Percentiles rank a stretch among this genome's conserved stretches.
These are phyloP conservation scores for Pandemis cinnamomeana DNA, from an alignment of 2,888 invertebrate genomes.

Conservation along the genomic window DNA sequence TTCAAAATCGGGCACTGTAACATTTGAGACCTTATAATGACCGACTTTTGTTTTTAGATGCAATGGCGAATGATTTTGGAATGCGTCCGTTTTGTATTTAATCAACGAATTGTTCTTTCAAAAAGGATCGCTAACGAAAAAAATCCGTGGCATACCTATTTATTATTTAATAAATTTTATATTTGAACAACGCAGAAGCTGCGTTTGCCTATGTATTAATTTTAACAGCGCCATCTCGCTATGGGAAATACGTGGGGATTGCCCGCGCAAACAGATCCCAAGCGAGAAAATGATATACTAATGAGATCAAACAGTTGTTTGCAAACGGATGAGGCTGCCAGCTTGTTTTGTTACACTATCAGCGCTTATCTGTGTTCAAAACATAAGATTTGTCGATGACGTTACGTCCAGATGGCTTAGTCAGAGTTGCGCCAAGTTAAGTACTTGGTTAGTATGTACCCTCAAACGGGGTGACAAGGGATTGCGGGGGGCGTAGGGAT, in stretches of 20 bases:
- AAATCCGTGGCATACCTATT: too few relatives aligned
- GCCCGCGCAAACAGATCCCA: constrained; percentile 28
- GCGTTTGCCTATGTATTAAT: constrained; percentile 7
- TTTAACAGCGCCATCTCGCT: neutral
- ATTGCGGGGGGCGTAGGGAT: too few relatives aligned
- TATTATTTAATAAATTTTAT: neutral
- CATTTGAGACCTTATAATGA: too few relatives aligned
- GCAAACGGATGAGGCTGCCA: constrained; percentile 7
- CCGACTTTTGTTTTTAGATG: too few relatives aligned
- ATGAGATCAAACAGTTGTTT: constrained; percentile 13
- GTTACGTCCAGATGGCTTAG: neutral
- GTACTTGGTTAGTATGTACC: too few relatives aligned
- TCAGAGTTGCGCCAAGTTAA: neutral
- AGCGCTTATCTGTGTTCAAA: constrained; percentile 1
- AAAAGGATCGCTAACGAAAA: too few relatives aligned
- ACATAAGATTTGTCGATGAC: neutral
- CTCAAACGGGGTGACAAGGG: too few relatives aligned
- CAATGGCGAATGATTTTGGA: too few relatives aligned
- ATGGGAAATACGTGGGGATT: constrained; percentile 20
- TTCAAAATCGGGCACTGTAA: too few relatives aligned
- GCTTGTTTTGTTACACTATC: constrained; percentile 11
- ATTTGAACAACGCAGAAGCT: neutral
- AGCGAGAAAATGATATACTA: constrained; percentile 10
- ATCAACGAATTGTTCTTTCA: too few relatives aligned
- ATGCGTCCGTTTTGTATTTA: too few relatives aligned